Evolutionary conservation across 2,888 invertebrate genomes (phyloP), one percentile per base, ranked within the genome.

Genomic region (Toxonevra muliebris): DNA sequence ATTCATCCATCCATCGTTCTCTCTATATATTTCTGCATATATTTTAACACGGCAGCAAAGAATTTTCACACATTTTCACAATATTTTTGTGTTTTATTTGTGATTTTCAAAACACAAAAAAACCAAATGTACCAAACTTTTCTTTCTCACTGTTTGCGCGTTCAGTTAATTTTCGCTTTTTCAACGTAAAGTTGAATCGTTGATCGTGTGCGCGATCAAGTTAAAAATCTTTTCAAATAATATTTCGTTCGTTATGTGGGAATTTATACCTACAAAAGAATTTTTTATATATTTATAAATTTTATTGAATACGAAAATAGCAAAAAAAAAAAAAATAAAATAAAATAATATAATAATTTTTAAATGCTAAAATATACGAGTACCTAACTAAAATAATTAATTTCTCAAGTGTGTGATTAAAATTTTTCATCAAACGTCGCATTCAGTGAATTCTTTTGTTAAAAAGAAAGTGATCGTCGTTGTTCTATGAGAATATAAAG

Each of bases 131-230:
- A 64, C 30, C 30, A 30, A 30, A 30, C 30, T 30, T 30, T 30
- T 30, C 30, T 30, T 30, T 7, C 30, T 30, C 30, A 30, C 7
- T 30, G 30, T 30, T 30, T 61, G 55, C 62, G 54, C 60, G 60
- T 74, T 75, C 72, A 75, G 74, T 74, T 73, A 75, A 74, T 68
- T 70, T 75, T 73, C 72, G 74, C 69, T 70, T 70, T 75, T 72
- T 70, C 72, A 69, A 71, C 73, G 69, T 62, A 63, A 70, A 66
- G 70, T 70, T 66, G 68, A 61, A 69, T 68, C 65, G 69, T 74
- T 68, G 69, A 68, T 66, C 70, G 60, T 59, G 66, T 69, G 65
- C 65, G 45, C 30, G 60, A 64, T 64, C 57, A 48, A 52, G 68
- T 58, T 19, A 60, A 57, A 30, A 30, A 30, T 30, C 30, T 30